Evolutionary conservation across 2,113 vertebrate genomes (phyloP), one percentile per base, ranked within the genome.

Genomic region (Lethenteron camtschaticum): DNA sequence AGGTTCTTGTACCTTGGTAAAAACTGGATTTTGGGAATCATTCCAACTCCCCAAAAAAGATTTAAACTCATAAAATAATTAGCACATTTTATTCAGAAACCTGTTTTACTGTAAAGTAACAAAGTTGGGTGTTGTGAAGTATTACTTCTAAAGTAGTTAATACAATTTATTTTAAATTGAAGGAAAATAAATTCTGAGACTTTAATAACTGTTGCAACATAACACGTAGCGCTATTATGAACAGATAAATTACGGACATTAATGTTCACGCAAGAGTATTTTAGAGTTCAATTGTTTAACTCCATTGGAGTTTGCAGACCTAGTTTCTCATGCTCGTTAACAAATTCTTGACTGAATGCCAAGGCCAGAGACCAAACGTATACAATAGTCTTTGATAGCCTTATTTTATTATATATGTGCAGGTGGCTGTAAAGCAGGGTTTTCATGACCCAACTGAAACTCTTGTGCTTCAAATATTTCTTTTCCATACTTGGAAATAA

Each of bases 361-460:
- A 63, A 63, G 16, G 59, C 59, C 16, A 63, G 59, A 63, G 59
- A 63, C 16, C 59, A 63, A 63, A 63, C 13, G 59, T 63, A 18
- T 63, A 63, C 13, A 63, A 14, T 63, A 18, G 16, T 18, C 13
- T 18, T 14, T 14, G 16, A 63, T 63, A 63, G 16, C 59, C 13
- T 13, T 14, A 13, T 18, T 18, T 14, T 63, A 63, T 63, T 14
- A 63, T 63, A 18, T 63, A 63, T 63, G 3, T 63, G 59, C 13
- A 14, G 59, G 13, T 63, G 13, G 59, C 16, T 18, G 59, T 8
- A 18, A 14, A 63, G 16, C 13, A 14, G 4, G 16, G 13, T 14
- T 63, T 13, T 63, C 59, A 63, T 14, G 16, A 63, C 16, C 13
- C 59, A 63, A 63, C 16, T 63, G 59, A 14, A 13, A 18, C 13